Conservation (phyloP, 1,140 invertebrate species). For the Neuroterus valhalla region DNA sequence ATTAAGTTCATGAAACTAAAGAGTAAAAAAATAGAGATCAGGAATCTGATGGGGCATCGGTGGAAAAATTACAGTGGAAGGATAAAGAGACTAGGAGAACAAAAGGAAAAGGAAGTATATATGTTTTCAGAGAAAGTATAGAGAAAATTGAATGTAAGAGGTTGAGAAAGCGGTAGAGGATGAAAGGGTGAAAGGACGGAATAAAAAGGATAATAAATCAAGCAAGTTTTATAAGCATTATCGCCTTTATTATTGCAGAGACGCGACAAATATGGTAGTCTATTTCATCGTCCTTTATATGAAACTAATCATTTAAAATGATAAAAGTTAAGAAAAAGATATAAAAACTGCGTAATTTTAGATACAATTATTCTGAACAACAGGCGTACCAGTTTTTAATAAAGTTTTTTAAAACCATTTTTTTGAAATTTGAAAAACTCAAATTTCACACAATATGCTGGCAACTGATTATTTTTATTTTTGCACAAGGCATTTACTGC, state of each 20-base stretch:
- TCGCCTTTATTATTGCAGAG: conserved; percentile 16
- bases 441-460: background rate
- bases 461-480: background rate
- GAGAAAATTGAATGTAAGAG: background rate
- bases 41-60: too few species aligned
- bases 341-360: conserved; percentile 11
- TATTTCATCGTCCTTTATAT: conserved; percentile 17
- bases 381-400: background rate
- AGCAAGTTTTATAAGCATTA: background rate
- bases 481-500: conserved; percentile 1
- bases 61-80: too few species aligned
- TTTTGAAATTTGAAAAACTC: conserved; percentile 1
- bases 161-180: too few species aligned
- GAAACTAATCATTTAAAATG: conserved; percentile 17
- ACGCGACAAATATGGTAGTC: conserved; percentile 3
- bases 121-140: background rate
- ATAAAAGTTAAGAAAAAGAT: conserved; percentile 19
- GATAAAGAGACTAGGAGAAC: too few species aligned
- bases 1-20: too few species aligned
- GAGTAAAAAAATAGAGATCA: too few species aligned
- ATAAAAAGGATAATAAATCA: background rate
- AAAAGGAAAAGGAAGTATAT: too few species aligned
- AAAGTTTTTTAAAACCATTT: too few species aligned
- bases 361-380: conserved; percentile 12
- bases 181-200: background rate